Evolutionary conservation across 1,140 invertebrate genomes (phyloP).

Genomic region (Wasmannia auropunctata): DNA sequence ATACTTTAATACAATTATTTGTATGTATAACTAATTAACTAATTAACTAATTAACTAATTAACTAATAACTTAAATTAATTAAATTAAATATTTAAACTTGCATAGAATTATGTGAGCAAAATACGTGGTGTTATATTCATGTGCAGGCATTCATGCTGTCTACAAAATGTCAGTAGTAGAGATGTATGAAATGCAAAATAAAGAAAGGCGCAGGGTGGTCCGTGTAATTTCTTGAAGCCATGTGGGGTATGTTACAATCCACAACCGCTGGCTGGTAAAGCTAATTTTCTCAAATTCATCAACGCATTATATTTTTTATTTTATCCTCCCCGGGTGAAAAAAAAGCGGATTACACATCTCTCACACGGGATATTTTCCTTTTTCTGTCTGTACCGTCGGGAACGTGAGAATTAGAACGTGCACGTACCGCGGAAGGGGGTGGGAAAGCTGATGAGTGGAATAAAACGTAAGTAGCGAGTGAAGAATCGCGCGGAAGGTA

Average conservation of each 20-base stretch:
- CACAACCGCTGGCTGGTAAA: slow-evolving; percentile 26
- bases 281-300: slow-evolving; percentile 61
- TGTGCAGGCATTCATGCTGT: neutral
- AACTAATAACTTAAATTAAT: too few relatives aligned
- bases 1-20: neutral
- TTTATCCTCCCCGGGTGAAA: slow-evolving; percentile 22
- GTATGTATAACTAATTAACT: neutral
- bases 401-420: slow-evolving; percentile 71
- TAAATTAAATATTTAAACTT: neutral
- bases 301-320: slow-evolving; percentile 57
- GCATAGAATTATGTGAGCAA: neutral
- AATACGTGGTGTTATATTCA: neutral
- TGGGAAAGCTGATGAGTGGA: slow-evolving; percentile 66
- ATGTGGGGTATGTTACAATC: slow-evolving; percentile 16
- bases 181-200: neutral
- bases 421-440: slow-evolving; percentile 65
- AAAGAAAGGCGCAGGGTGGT: slow-evolving; percentile 2
- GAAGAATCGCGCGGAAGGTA: slow-evolving; percentile 54
- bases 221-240: slow-evolving; percentile 39
- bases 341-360: slow-evolving; percentile 54
- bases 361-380: slow-evolving; percentile 44
- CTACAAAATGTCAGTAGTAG: neutral
- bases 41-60: too few relatives aligned
- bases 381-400: slow-evolving; percentile 48
- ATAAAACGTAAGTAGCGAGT: slow-evolving; percentile 62